Base-by-base conservation (phyloP, 2,113 vertebrate species). In the Callaeas wilsoni region DNA sequence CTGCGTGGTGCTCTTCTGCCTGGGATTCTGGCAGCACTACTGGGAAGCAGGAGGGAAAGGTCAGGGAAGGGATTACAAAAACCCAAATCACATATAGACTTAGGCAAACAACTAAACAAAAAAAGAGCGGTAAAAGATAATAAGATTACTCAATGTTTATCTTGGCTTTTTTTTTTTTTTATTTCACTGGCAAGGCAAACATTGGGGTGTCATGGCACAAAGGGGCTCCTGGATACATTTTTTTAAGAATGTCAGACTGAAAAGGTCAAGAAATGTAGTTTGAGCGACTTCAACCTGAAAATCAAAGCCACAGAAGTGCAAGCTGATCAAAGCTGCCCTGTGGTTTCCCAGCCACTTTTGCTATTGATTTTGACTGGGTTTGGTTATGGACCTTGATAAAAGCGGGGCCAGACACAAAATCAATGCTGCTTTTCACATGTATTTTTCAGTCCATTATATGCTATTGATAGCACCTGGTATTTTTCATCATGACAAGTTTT, bases 341-440 rank as follows among this genome's bases (percentile, higher is more conserved):
- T 76, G 85, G 83, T 86, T 84, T 94, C 49, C 30, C 64, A 84
- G 41, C 7, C 19, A 37, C 68, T 90, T 93, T 60, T 95, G 47
- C n/a, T 84, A 90, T 95, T 70, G 87, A 96, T 95, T 96, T 91
- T 74, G 59, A 47, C 86, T 57, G 41, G 7, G 11, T 74, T 94
- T 90, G 71, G 32, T 77, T 83, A 63, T 29, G 20, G 68, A 59
- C 55, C 79, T 68, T 4, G n/a, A 53, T 62, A 84, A 93, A 90
- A 92, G 88, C 7, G 0, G 33, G 21, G 20, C 47, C 60, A 56
- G 49, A 30, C 77, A 71, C 29, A 68, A 86, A 84, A 96, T 89
- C 88, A 57, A 84, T 96, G 44, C 11, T 64, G 44, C 65, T 95
- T 85, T 84, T 84, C 47, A 59, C 79, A 23, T 25, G 7, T 63